These are phyloP conservation scores for Xylophagus ater DNA, from an alignment of 2,888 invertebrate species.

Conservation along the genomic window DNA sequence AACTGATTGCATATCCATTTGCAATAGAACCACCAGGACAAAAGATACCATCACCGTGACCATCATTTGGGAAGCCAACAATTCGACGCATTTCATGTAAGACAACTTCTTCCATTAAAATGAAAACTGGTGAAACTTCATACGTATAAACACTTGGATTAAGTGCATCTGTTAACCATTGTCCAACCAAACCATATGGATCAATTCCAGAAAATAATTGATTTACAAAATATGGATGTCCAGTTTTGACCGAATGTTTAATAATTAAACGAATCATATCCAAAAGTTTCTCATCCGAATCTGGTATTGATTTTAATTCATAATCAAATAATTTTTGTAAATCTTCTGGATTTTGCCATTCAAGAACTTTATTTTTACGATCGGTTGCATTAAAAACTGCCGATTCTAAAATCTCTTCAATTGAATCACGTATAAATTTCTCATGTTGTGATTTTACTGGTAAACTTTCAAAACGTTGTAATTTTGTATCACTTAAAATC, in stretches of 20 bases:
- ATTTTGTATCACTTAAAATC: background rate
- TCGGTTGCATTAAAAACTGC: conserved; percentile 66
- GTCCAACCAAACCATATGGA: conserved; percentile 72
- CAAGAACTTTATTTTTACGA: conserved; percentile 61
- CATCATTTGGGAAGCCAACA: conserved; percentile 62
- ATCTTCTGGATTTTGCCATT: conserved; percentile 68
- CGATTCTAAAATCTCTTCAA: conserved; percentile 59
- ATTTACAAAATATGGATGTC: conserved; percentile 81
- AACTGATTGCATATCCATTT: conserved; percentile 83
- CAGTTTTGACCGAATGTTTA: conserved; percentile 79
- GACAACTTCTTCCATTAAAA: conserved; percentile 75
- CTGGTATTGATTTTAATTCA: conserved; percentile 46
- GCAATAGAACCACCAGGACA: conserved; percentile 84
- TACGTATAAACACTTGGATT: conserved; percentile 84
- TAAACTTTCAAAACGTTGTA: conserved; percentile 45
- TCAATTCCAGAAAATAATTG: conserved; percentile 77
- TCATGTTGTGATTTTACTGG: conserved; percentile 56
- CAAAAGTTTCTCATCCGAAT: conserved; percentile 56
- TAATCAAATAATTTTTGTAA: conserved; percentile 57
- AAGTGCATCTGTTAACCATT: conserved; percentile 74
- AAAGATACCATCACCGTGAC: conserved; percentile 74
- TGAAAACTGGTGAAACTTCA: conserved; percentile 81
- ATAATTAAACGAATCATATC: conserved; percentile 58
- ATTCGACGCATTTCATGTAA: conserved; percentile 66
- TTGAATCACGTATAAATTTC: conserved; percentile 56